These are phyloP conservation scores for Heterodera filipjevi DNA, from an alignment of 2,888 invertebrate species.

Conservation along the genomic window DNA sequence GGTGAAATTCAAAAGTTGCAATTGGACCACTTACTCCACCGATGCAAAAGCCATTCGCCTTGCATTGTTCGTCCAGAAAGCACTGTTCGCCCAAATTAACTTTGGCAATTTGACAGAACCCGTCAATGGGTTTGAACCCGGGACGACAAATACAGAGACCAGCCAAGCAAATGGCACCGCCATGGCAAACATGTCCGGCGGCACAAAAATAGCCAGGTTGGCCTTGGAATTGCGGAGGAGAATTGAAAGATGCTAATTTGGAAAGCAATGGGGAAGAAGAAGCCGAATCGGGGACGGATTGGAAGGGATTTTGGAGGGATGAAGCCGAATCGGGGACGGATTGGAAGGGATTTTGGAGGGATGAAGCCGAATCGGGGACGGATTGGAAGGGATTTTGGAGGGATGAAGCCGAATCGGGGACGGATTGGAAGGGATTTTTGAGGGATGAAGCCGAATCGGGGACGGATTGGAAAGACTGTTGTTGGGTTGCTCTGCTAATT, in stretches of 20 bases:
- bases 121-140: constrained; percentile 45
- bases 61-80: constrained; percentile 46
- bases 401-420: too few species aligned
- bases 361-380: too few species aligned
- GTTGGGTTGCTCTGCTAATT: not conserved
- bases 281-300: not conserved
- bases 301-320: not conserved
- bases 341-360: too few species aligned
- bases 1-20: not conserved
- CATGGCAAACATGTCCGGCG: constrained; percentile 26
- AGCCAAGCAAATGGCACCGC: constrained; percentile 50
- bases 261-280: not conserved
- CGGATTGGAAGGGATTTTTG: too few species aligned
- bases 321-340: not conserved
- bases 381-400: too few species aligned
- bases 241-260: constrained; percentile 8
- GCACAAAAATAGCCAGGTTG: constrained; percentile 10
- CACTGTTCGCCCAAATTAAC: constrained; percentile 43
- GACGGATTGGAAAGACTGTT: not conserved
- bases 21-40: constrained; percentile 43
- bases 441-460: not conserved
- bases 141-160: constrained; percentile 57
- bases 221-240: not conserved
- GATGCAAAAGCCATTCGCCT: constrained; percentile 39
- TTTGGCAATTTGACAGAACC: constrained; percentile 38